Evolutionary conservation across 2,888 invertebrate genomes (phyloP).

Genomic region (Athrips mouffetella): DNA sequence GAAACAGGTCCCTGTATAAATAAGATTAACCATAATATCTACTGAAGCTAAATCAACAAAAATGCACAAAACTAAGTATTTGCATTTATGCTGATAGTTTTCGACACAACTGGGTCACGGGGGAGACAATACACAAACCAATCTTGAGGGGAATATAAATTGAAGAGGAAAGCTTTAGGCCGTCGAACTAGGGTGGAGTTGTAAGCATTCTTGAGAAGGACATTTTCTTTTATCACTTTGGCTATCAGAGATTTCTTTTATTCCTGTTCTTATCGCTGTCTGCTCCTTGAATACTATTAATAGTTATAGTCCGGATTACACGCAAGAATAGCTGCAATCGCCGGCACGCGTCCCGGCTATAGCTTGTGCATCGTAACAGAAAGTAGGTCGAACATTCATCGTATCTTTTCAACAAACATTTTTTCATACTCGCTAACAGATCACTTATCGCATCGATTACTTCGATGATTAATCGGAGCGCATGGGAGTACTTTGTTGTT

Average conservation of each 20-base stretch:
- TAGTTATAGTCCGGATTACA: neutral
- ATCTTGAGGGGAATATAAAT: slow-evolving; percentile 10
- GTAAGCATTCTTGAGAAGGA: neutral
- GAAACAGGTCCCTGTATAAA: neutral
- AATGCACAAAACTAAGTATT: neutral
- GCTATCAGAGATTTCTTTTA: neutral
- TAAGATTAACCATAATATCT: neutral
- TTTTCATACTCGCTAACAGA: neutral
- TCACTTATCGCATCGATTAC: slow-evolving; percentile 4
- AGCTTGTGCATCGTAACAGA: neutral
- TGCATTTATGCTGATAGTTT: neutral
- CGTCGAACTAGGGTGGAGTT: neutral
- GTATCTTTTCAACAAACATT: neutral
- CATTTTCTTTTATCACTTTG: neutral
- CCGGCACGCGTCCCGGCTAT: slow-evolving; percentile 26
- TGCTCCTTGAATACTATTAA: neutral
- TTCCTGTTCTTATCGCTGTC: neutral
- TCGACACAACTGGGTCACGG: slow-evolving; percentile 4
- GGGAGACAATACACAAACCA: neutral
- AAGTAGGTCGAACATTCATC: neutral
- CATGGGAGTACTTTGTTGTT: neutral
- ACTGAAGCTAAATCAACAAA: too few species aligned
- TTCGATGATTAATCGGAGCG: neutral
- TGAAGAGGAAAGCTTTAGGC: neutral
- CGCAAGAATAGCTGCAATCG: slow-evolving; percentile 17